A percentile compares a stretch with the other conserved stretches of the same genome.
Evolutionary conservation across 2,888 invertebrate species (phyloP).

Genomic region (Notodonta ziczac): DNA sequence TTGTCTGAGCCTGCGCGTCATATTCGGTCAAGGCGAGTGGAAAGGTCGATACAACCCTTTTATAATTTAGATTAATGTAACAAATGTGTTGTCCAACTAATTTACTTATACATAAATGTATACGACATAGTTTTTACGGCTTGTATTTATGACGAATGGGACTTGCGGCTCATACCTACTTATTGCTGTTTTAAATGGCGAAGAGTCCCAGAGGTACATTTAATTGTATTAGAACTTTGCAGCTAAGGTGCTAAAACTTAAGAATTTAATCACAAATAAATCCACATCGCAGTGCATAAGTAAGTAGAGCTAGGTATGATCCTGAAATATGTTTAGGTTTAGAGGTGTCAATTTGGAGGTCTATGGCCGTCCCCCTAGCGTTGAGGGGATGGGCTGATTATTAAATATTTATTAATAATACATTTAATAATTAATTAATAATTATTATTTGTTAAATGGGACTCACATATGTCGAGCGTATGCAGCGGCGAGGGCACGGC

Average conservation of each 20-base stretch:
- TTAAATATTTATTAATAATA: too few species aligned
- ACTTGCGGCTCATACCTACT: neutral
- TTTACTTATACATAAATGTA: constrained; percentile 9
- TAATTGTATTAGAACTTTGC: neutral
- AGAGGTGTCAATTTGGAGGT: too few species aligned
- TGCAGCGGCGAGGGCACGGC: constrained; percentile 51
- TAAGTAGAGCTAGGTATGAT: neutral
- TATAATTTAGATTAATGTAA: constrained; percentile 14
- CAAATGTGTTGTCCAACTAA: constrained; percentile 12
- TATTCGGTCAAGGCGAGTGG: constrained; percentile 28
- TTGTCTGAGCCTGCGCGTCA: constrained; percentile 27
- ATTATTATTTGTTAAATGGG: neutral
- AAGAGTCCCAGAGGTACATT: neutral
- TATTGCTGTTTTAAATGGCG: neutral
- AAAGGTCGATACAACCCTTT: constrained; percentile 26
- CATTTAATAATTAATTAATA: too few species aligned
- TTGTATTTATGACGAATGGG: neutral
- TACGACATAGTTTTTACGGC: neutral
- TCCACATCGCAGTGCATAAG: neutral
- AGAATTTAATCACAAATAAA: neutral
- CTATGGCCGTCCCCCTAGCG: too few species aligned
- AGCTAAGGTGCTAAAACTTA: neutral
- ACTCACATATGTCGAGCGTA: constrained; percentile 78
- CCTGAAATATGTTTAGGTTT: neutral
- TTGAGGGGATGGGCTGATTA: too few species aligned